These are phyloP conservation scores for Clarias macrocephalus DNA, from an alignment of 2,113 vertebrate genomes.

Conservation along the genomic window DNA sequence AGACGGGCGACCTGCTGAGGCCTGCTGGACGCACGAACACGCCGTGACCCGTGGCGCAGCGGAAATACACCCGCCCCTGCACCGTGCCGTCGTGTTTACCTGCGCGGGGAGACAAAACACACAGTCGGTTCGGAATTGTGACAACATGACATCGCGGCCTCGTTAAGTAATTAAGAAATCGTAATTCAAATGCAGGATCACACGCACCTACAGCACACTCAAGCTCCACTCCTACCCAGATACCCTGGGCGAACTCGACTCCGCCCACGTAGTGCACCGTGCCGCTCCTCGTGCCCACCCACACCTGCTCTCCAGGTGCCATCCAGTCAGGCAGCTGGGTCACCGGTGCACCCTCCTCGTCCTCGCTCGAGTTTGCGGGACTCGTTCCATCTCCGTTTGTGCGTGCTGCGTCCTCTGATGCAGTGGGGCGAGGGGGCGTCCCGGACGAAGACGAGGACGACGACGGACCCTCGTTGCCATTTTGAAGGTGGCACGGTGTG, in stretches of 20 bases:
- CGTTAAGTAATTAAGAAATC: not conserved
- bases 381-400: slow-evolving; percentile 57
- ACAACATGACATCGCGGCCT: not conserved
- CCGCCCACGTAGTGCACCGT: slow-evolving; percentile 78
- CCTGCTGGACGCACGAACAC: slow-evolving; percentile 80
- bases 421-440: not conserved
- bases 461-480: slow-evolving; percentile 44
- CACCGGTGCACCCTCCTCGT: slow-evolving; percentile 65
- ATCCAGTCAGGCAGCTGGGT: slow-evolving; percentile 76
- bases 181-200: not conserved
- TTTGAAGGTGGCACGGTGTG: slow-evolving; percentile 50
- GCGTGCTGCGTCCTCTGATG: not conserved
- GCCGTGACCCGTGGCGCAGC: slow-evolving; percentile 77
- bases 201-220: slow-evolving; percentile 79
- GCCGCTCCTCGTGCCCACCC: slow-evolving; percentile 77
- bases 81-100: slow-evolving; percentile 84
- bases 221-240: slow-evolving; percentile 83
- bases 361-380: slow-evolving; percentile 61
- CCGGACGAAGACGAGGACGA: not conserved
- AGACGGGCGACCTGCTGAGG: slow-evolving; percentile 75
- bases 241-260: slow-evolving; percentile 81
- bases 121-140: not conserved
- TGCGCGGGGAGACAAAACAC: slow-evolving; percentile 58
- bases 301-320: slow-evolving; percentile 77
- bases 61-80: slow-evolving; percentile 81